These are phyloP conservation scores for Sorex maritimensis DNA, from an alignment of 2,797 vertebrate genomes.

Conservation along the genomic window DNA sequence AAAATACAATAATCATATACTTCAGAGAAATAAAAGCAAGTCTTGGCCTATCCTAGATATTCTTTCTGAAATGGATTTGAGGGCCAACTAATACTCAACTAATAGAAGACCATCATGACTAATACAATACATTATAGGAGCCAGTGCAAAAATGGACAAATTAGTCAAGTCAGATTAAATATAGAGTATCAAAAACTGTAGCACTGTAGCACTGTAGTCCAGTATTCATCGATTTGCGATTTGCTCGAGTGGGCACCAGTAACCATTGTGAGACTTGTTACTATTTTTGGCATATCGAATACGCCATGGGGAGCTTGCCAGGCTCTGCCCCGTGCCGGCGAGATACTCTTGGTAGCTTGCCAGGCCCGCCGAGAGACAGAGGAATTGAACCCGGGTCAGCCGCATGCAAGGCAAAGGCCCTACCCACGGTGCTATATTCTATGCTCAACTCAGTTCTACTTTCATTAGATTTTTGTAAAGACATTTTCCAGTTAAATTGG, in stretches of 20 bases:
- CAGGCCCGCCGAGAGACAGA: too few relatives aligned
- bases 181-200: not conserved
- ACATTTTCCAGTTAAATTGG: not conserved
- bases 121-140: not conserved
- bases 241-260: too few relatives aligned
- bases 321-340: too few relatives aligned
- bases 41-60: not conserved
- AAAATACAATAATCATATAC: conserved; percentile 31
- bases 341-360: too few relatives aligned
- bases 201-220: too few relatives aligned
- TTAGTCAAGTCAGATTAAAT: not conserved
- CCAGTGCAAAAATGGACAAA: not conserved
- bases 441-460: not conserved
- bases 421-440: too few relatives aligned
- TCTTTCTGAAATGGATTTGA: not conserved
- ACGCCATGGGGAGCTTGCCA: too few relatives aligned
- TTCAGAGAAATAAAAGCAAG: conserved; percentile 10
- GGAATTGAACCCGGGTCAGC: too few relatives aligned
- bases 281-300: too few relatives aligned
- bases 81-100: not conserved
- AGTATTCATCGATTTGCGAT: too few relatives aligned
- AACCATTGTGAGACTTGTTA: too few relatives aligned
- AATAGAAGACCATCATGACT: not conserved
- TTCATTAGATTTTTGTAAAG: not conserved
- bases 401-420: too few relatives aligned